Evolutionary conservation across 2,113 vertebrate species (phyloP), one percentile per base, ranked within the genome.

Genomic region (Astur gentilis): DNA sequence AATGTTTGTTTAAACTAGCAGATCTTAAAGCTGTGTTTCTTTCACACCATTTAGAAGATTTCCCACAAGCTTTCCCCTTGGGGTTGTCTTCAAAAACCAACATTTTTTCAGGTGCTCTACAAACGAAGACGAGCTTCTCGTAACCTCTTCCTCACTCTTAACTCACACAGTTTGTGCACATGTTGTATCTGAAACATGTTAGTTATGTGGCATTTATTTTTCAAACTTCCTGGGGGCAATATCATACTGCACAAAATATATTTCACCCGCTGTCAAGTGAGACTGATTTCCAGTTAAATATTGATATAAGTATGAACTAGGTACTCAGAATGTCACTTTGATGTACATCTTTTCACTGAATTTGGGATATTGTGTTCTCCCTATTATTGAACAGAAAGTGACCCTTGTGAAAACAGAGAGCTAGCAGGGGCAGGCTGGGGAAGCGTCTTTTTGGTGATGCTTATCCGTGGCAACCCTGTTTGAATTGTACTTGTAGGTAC

Each of bases 1-100:
- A 96, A 91, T 93, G 90, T 97, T 98, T 97, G 94, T 97, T 97
- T 97, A 97, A 97, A 97, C 81, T 83, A 75, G 79, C 22, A 89
- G 90, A 76, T 93, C 91, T 95, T 94, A 95, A 94, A 87, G 80
- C 66, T 62, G n/a, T 94, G 82, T 75, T 83, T 95, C 82, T 92
- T 97, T 95, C 93, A 84, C 91, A 93, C 97, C 84, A 44, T 96
- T 96, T 96, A 94, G 83, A 91, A 93, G 79, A 87, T 97, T 97
- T 95, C 90, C 87, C 89, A 89, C 78, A 76, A 86, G 72, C 82
- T 80, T 58, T 66, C 58, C 96, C 89, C 90, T 96, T 94, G 95
- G 86, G 89, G 18, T 95, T 70, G 75, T 95, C 90, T 87, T 95
- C 85, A 95, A 93, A 92, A 93, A 82, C n/a, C 93, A 97, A 94